Evolutionary conservation across 1,140 invertebrate species (phyloP), one percentile per base, ranked within the genome.

Genomic region (Diorhabda sublineata): DNA sequence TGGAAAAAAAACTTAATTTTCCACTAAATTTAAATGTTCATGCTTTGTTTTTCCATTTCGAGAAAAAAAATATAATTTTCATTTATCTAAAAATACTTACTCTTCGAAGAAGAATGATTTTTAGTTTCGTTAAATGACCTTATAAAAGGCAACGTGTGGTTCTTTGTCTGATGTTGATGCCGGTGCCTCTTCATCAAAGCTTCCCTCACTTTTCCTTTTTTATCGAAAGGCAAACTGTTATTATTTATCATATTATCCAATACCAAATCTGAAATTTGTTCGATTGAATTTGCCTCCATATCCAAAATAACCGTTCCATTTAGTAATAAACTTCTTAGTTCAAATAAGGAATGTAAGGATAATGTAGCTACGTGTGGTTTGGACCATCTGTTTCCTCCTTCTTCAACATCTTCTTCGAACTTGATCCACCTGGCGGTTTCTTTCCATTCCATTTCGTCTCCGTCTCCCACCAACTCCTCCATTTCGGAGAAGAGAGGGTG

Each of bases 391-490:
- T 96, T 95, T 61, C 95, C 94, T 42, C 94, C 76, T 83, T 96
- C 94, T 82, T 97, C 95, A 1, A 97, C 95, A 79, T 96, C 93
- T 81, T 97, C 95, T 79, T 97, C 95, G 80, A 97, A 97, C 81
- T 97, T 96, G 59, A 97, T 94, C 95, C 95, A 97, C 76, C 95
- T 90, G 26, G 95, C 96, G n/a, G 95, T 97, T 84, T 98, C 96
- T 81, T 96, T 96, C 96, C 96, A 98, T 85, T 96, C 92, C 81
- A 94, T 88, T 74, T 95, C 92, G 66, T 93, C 93, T 67, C 94
- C 93, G 57, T 93, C 92, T 73, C 87, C 88, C 64, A 93, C 88
- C 69, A 98, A 86, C 79, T 97, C 95, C 76, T 94, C 95, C 94
- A 98, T 96, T 84, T 98, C 96, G 66, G 94, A 97, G 84, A 98